Evolutionary conservation across 2,888 invertebrate genomes (phyloP).

Genomic region (Eledone cirrhosa): DNA sequence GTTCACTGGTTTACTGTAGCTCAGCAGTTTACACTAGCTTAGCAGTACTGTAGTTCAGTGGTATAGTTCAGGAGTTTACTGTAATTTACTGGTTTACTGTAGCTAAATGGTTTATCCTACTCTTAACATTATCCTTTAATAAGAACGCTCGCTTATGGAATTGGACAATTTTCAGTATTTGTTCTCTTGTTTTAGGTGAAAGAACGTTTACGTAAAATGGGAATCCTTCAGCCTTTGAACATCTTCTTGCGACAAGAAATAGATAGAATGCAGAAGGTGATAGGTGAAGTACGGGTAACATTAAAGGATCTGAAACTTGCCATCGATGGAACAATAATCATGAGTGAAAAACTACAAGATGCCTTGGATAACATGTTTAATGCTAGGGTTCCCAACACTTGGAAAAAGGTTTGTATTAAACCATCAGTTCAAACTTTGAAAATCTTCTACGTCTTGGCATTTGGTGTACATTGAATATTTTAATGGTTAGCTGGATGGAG

Average conservation of each 20-base stretch:
- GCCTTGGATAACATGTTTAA: constrained; percentile 96
- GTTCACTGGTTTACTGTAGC: no score
- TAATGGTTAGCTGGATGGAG: no score
- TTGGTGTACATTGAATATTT: no score
- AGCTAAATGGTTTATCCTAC: no score
- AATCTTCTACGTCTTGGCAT: no score
- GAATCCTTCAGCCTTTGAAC: constrained; percentile 91
- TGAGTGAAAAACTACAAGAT: constrained; percentile 89
- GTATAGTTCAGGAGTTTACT: no score
- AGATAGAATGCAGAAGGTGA: constrained; percentile 86
- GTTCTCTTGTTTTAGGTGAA: constrained; percentile 65
- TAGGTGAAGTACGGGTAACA: constrained; percentile 80
- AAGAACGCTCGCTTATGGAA: no score
- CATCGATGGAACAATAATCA: constrained; percentile 96
- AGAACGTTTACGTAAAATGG: constrained; percentile 90
- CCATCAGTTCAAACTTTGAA: no score
- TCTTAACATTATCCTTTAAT: no score
- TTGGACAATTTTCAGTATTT: background rate
- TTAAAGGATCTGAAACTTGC: constrained; percentile 90
- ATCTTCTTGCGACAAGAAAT: constrained; percentile 85
- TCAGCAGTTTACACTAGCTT: no score
- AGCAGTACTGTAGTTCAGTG: no score
- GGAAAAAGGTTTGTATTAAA: constrained; percentile 78
- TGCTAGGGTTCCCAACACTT: constrained; percentile 88
- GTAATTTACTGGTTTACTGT: no score